These are phyloP conservation scores for Australoheros facetus DNA, from an alignment of 2,797 vertebrate species.

Conservation along the genomic window DNA sequence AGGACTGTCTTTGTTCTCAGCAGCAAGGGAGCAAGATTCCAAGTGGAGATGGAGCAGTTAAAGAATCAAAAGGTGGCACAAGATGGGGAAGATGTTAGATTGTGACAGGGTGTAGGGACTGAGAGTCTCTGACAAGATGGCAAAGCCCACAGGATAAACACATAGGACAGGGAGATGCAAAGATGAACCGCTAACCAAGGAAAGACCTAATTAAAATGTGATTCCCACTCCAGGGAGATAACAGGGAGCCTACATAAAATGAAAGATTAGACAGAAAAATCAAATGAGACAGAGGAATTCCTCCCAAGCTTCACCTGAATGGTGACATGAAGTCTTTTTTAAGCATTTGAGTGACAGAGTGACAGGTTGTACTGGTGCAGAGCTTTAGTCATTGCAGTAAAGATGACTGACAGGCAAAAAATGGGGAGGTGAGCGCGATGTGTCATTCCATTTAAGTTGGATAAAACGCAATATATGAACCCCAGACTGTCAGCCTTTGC, in stretches of 20 bases:
- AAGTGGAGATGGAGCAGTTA: slow-evolving; percentile 68
- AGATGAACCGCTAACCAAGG: slow-evolving; percentile 70
- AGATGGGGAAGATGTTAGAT: slow-evolving; percentile 69
- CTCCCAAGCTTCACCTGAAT: slow-evolving; percentile 69
- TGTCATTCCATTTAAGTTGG: slow-evolving; percentile 79
- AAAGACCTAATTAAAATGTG: slow-evolving; percentile 84
- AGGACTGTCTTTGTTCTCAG: slow-evolving; percentile 69
- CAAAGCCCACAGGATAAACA: slow-evolving; percentile 69
- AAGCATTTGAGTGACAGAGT: slow-evolving; percentile 73
- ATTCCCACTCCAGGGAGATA: slow-evolving; percentile 78
- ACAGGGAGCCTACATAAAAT: slow-evolving; percentile 73
- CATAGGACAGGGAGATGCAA: slow-evolving; percentile 56
- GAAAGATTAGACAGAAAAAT: slow-evolving; percentile 73
- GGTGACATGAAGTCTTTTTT: slow-evolving; percentile 66
- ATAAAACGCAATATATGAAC: slow-evolving; percentile 78
- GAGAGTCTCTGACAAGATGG: slow-evolving; percentile 66
- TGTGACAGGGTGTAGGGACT: slow-evolving; percentile 64
- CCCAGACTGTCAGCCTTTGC: slow-evolving; percentile 63
- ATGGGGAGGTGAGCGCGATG: slow-evolving; percentile 62
- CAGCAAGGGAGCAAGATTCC: slow-evolving; percentile 66
- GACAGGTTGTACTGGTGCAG: slow-evolving; percentile 73
- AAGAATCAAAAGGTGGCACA: slow-evolving; percentile 74
- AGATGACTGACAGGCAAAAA: slow-evolving; percentile 79
- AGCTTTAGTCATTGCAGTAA: slow-evolving; percentile 71
- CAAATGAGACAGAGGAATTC: slow-evolving; percentile 67